Evolutionary conservation across 53 echinoderm and acorn worm species (phyloP), one percentile per base, ranked within the genome.

Genomic region (Luidia sarsii): DNA sequence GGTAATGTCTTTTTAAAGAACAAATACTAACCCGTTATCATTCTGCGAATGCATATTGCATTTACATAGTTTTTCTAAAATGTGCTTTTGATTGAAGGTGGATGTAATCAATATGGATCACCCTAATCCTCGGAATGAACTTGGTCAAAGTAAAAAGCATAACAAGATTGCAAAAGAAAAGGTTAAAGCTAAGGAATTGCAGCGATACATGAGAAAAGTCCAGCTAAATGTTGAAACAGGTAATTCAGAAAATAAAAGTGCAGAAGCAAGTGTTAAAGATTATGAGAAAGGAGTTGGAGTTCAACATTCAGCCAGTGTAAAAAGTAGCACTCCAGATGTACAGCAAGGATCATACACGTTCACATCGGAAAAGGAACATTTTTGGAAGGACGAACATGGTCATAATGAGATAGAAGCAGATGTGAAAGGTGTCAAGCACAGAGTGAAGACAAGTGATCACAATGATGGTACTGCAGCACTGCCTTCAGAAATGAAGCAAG

Each of bases 201-300:
- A 33, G 31, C 56, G 69, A 57, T 80, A 80, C 57, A 33, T 64
- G 48, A 52, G 80, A 22, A 79, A 86, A 57, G 39, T 79, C 3
- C 36, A 71, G 52, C 33, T n/a, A n/a, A n/a, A n/a, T n/a, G n/a
- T n/a, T n/a, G n/a, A n/a, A n/a, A n/a, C n/a, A n/a, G n/a, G n/a
- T n/a, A n/a, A n/a, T n/a, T n/a, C n/a, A n/a, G n/a, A 70, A 35
- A 65, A 50, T 70, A 24, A 4, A 57, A 68, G 21, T 27, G 23
- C 66, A 25, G 27, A 75, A 18, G 46, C 22, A 28, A 23, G 18
- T 30, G 29, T 25, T 21, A 39, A 57, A 57, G 45, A 14, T 62
- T 52, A 33, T 1, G 36, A 38, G 65, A 64, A 37, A 7, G 34
- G n/a, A 20, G 22, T 33, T 3, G 11, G 9, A 20, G 16, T 9